Percentiles rank a stretch among this genome's conserved stretches.
These are phyloP conservation scores for Bruchidius siliquastri DNA, from an alignment of 2,888 invertebrate species.

Conservation along the genomic window DNA sequence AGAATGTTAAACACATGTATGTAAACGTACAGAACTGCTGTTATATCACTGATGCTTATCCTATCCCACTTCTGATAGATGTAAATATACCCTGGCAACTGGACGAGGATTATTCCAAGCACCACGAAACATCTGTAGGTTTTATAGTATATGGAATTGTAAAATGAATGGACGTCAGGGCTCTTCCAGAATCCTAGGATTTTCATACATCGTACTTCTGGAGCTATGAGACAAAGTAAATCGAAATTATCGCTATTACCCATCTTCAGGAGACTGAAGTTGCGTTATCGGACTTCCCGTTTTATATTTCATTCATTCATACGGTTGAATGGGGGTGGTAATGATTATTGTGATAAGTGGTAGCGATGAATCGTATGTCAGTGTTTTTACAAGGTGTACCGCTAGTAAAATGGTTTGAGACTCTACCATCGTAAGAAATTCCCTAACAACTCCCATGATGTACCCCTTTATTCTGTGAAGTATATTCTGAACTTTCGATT, in stretches of 20 bases:
- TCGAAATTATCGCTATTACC: not conserved
- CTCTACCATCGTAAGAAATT: too few species aligned
- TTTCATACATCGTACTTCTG: not conserved
- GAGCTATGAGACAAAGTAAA: not conserved
- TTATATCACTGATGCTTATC: not conserved
- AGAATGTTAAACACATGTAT: not conserved
- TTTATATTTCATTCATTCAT: not conserved
- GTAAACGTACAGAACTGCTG: not conserved
- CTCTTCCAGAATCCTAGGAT: not conserved
- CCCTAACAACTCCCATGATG: constrained; percentile 7
- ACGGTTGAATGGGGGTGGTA: not conserved
- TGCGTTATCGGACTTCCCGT: not conserved
- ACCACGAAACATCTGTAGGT: not conserved
- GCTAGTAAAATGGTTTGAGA: too few species aligned
- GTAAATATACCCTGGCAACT: not conserved
- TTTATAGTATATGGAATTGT: not conserved
- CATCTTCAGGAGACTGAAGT: not conserved
- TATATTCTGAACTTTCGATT: constrained; percentile 5
- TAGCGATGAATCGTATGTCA: too few species aligned
- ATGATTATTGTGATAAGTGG: too few species aligned
- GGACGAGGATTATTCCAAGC: not conserved
- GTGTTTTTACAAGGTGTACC: too few species aligned
- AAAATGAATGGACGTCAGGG: not conserved
- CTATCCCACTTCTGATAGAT: not conserved
- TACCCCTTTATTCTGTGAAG: constrained; percentile 1